Evolutionary conservation across 2,888 invertebrate species (phyloP), one percentile per base, ranked within the genome.

Genomic region (Caradrina clavipalpis): DNA sequence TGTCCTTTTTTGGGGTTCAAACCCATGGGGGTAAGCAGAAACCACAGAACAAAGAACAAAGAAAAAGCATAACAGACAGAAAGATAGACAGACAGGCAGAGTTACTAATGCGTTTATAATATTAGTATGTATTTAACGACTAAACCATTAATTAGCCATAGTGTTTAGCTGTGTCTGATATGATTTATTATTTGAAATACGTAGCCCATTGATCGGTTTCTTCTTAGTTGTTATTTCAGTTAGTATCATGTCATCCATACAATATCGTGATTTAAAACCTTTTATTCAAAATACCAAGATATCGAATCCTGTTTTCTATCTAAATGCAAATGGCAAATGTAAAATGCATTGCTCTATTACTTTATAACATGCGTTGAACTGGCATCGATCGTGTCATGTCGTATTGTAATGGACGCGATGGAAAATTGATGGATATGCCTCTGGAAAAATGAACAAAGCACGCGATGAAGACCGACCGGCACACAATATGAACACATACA

Each of bases 281-380:
- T 65, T 78, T 78, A 82, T 78, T 65, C 72, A 68, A 62, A 78
- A 73, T 35, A 31, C n/a, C 58, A 60, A 66, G 69, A 72, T 69
- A 83, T 76, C 64, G 73, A 85, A 83, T 82, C 71, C 58, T 69
- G 73, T 74, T 83, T 86, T 87, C 89, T 83, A 85, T 90, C 83
- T 90, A 90, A 87, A 84, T 84, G 90, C 86, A 88, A 90, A 90
- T 89, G 59, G 50, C 39, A 62, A 76, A 84, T 80, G 73, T 74
- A 78, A 73, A 80, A 81, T 82, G 74, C 78, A 80, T 83, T 72
- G 71, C 57, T 72, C 55, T 66, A 80, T 80, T 69, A 66, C 72
- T 58, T 70, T 79, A 71, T 74, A 69, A 69, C 61, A 76, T 82
- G 71, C 80, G 57, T 71, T 67, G 69, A 76, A 80, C 70, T 81